Evolutionary conservation across 2,888 invertebrate genomes (phyloP), one percentile per base, ranked within the genome.

Genomic region (Sceliomorpha sp.): DNA sequence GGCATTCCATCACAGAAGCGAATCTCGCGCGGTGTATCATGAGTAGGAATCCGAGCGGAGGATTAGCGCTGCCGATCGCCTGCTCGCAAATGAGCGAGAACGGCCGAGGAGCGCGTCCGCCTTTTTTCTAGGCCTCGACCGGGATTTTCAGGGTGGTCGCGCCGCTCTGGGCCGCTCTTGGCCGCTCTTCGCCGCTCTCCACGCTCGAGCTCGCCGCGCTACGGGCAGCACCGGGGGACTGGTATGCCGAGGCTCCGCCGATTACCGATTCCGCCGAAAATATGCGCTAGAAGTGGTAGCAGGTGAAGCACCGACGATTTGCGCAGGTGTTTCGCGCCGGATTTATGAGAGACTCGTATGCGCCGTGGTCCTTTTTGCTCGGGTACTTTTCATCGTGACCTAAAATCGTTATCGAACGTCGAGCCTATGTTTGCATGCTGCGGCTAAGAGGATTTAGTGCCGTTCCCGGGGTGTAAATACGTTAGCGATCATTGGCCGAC

Each of bases 51-150:
- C 58, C 67, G 12, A 42, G 12, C 14, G 20, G 34, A n/a, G 69
- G 69, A 69, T 69, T 69, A 63, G 69, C 53, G 69, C 62, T 48
- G 51, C 56, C 56, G 58, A 58, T 68, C 67, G 67, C 36, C 50
- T 58, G 48, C 62, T 68, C 68, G 68, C 68, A 62, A 68, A 62
- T 62, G 62, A 62, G 68, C 68, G 60, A n/a, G n/a, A n/a, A n/a
- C n/a, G n/a, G n/a, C n/a, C n/a, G n/a, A n/a, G n/a, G n/a, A n/a
- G 48, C 58, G 56, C 62, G 58, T 68, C 68, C 26, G 60, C 68
- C 47, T 68, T 56, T 68, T 60, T 68, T 59, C 44, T 36, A 24
- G 40, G 27, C n/a, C n/a, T n/a, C n/a, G 40, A 42, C 53, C 20
- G 31, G 32, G 42, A 55, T 67, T 67, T 67, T 67, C 67, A 67